Evolutionary conservation across 2,888 invertebrate species (phyloP).

Genomic region (Netelia inedita): DNA sequence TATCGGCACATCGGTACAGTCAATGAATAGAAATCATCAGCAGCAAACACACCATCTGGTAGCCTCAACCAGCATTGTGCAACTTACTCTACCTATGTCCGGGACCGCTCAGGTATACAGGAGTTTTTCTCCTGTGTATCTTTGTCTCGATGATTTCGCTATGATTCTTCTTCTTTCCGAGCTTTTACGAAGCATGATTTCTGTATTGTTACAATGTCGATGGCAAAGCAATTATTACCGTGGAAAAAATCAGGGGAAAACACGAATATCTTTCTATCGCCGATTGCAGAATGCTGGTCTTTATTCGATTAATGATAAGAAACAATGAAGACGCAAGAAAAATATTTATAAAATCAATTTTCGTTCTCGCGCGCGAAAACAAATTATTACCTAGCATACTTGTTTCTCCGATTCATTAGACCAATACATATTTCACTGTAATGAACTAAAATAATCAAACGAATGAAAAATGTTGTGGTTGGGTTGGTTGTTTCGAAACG

Average conservation of each 20-base stretch:
- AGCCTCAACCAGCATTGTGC: slow-evolving; percentile 92
- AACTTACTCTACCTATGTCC: slow-evolving; percentile 90
- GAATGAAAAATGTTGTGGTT: too few relatives aligned
- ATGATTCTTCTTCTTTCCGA: slow-evolving; percentile 13
- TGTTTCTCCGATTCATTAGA: too few relatives aligned
- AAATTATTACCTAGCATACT: too few relatives aligned
- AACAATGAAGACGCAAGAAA: too few relatives aligned
- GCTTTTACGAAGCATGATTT: background rate
- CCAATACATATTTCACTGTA: too few relatives aligned
- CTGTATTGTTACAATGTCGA: slow-evolving; percentile 10
- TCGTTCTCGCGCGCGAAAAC: too few relatives aligned
- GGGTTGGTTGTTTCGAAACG: too few relatives aligned
- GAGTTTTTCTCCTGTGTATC: slow-evolving; percentile 81
- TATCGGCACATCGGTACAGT: slow-evolving; percentile 87
- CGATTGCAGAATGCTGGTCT: background rate
- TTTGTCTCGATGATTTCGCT: slow-evolving; percentile 73
- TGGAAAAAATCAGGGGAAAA: background rate
- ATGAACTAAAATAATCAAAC: too few relatives aligned
- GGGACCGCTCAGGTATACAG: slow-evolving; percentile 84
- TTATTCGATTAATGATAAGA: background rate
- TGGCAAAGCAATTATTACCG: background rate
- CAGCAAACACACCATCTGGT: slow-evolving; percentile 86
- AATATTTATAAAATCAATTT: too few relatives aligned
- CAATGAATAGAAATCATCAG: slow-evolving; percentile 84
- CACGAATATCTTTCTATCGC: background rate